phyloP scores from a whole-genome alignment of 2,113 vertebrate species.

The Hyla sarda region DNA sequence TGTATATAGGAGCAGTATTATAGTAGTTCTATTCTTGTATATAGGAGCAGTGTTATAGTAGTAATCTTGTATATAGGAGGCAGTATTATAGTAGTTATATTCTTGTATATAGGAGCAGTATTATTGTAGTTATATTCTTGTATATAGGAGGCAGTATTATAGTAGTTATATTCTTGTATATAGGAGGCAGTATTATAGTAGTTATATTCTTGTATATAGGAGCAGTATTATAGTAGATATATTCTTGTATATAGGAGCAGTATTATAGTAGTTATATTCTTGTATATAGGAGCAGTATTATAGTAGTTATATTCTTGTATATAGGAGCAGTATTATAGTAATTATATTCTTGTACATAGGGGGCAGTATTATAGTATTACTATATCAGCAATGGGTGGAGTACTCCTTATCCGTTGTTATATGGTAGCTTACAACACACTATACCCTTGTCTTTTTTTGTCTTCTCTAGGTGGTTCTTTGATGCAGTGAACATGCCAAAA shows the following conservation, averaged over 20 bases:
- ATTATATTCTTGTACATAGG: too few relatives aligned
- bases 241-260: neutral
- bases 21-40: conserved; percentile 7
- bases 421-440: neutral
- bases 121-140: conserved; percentile 8
- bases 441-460: neutral
- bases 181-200: neutral
- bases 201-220: conserved; percentile 12
- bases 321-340: too few relatives aligned
- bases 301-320: too few relatives aligned
- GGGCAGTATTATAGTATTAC: too few relatives aligned
- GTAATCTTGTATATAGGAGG: conserved; percentile 8
- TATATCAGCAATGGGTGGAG: neutral
- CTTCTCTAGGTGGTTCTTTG: conserved; percentile 77
- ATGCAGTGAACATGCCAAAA: conserved; percentile 73
- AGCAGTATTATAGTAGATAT: conserved; percentile 5
- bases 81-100: conserved; percentile 19
- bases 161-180: neutral
- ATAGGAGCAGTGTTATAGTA: conserved; percentile 8
- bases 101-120: neutral
- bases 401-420: neutral
- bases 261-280: conserved; percentile 2
- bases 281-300: neutral
- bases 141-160: neutral
- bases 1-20: conserved; percentile 2